Percentiles rank a stretch among this genome's conserved stretches.
phyloP scores from a whole-genome alignment of 37 sponge, comb jelly and placozoan species.

The Halisarca cf. caerulea region DNA sequence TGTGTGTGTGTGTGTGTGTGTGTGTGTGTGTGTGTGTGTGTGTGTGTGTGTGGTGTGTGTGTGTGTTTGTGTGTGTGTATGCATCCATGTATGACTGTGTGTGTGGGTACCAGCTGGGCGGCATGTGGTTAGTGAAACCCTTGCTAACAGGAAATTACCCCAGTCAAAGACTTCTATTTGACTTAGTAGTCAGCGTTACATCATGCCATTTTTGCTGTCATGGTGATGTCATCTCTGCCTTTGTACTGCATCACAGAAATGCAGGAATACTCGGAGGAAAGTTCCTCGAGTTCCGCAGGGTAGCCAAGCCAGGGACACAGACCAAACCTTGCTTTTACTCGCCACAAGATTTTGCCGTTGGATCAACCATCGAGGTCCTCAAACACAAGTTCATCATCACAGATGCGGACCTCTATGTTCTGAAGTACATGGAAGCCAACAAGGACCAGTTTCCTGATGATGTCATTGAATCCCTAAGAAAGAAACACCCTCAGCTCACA shows the following conservation, averaged over 20 bases:
- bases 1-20: slow-evolving; percentile 32
- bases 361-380: slow-evolving; percentile 80
- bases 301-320: slow-evolving; percentile 76
- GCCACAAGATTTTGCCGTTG: slow-evolving; percentile 89
- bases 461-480: slow-evolving; percentile 72
- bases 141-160: too few relatives aligned
- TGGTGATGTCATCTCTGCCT: neutral
- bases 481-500: slow-evolving; percentile 48
- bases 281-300: slow-evolving; percentile 84
- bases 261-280: slow-evolving; percentile 94
- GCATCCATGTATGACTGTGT: neutral
- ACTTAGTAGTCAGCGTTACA: too few relatives aligned
- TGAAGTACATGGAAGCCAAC: slow-evolving; percentile 84
- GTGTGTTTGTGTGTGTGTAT: slow-evolving; percentile 1
- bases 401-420: slow-evolving; percentile 88
- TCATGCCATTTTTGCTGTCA: too few relatives aligned
- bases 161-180: too few relatives aligned
- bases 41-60: neutral
- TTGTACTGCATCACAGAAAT: slow-evolving; percentile 65
- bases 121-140: too few relatives aligned
- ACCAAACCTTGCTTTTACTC: slow-evolving; percentile 82
- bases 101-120: too few relatives aligned
- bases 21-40: slow-evolving; percentile 13
- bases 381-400: slow-evolving; percentile 91
- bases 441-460: slow-evolving; percentile 70